These are phyloP conservation scores for Amphimallon solstitiale DNA, from an alignment of 2,888 invertebrate species.

Conservation along the genomic window DNA sequence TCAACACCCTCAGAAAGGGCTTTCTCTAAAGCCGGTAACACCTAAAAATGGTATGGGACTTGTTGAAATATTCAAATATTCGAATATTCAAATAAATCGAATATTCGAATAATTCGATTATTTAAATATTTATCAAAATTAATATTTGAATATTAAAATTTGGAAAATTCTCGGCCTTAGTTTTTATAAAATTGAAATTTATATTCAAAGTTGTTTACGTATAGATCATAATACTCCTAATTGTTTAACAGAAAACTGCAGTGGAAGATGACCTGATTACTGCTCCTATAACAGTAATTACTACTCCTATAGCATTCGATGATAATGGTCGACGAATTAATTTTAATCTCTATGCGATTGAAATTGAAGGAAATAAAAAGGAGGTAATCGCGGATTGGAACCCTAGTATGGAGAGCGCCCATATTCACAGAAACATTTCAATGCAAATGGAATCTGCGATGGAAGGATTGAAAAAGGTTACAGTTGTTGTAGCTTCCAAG, in stretches of 20 bases:
- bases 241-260: conserved; percentile 46
- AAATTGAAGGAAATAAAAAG: conserved; percentile 69
- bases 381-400: conserved; percentile 68
- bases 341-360: conserved; percentile 73
- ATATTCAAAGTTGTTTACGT: too few relatives aligned
- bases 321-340: conserved; percentile 72
- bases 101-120: too few relatives aligned
- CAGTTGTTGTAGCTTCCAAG: conserved; percentile 70
- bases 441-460: conserved; percentile 60
- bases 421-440: conserved; percentile 52
- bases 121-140: too few relatives aligned
- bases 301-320: conserved; percentile 74
- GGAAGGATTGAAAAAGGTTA: conserved; percentile 65
- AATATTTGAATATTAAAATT: too few relatives aligned
- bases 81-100: too few relatives aligned
- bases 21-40: too few relatives aligned
- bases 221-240: background rate
- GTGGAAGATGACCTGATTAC: conserved; percentile 66
- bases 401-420: conserved; percentile 47
- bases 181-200: too few relatives aligned
- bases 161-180: too few relatives aligned
- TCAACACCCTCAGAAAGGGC: too few relatives aligned
- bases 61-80: too few relatives aligned
- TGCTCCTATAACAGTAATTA: conserved; percentile 72
- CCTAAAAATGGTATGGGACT: too few relatives aligned